These are phyloP conservation scores for Acleris sparsana DNA, from an alignment of 2,888 invertebrate genomes.

Conservation along the genomic window DNA sequence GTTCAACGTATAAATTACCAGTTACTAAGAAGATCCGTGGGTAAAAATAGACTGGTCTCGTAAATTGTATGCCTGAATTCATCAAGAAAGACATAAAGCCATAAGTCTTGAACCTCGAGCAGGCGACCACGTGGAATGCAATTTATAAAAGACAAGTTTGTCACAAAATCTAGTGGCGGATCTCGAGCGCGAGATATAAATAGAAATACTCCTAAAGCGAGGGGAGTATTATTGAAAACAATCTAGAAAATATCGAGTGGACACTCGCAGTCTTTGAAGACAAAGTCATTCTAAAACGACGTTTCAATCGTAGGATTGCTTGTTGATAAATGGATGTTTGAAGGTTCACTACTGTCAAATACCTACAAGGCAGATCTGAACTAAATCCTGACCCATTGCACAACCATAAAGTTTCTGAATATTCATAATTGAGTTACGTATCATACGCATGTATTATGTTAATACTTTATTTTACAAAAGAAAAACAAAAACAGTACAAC, in stretches of 20 bases:
- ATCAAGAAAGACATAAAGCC: slow-evolving; percentile 67
- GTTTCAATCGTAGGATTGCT: not conserved
- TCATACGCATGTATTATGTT: too few relatives aligned
- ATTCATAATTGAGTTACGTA: too few relatives aligned
- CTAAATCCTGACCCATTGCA: too few relatives aligned
- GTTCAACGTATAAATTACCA: slow-evolving; percentile 17
- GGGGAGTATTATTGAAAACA: slow-evolving; percentile 42
- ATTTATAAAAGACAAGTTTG: slow-evolving; percentile 71
- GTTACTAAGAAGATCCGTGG: slow-evolving; percentile 21
- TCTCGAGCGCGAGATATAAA: slow-evolving; percentile 51
- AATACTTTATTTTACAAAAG: too few relatives aligned
- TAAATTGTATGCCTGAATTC: slow-evolving; percentile 58
- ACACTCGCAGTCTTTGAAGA: slow-evolving; percentile 10
- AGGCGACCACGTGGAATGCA: slow-evolving; percentile 67
- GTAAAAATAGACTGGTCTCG: slow-evolving; percentile 33
- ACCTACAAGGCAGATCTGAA: rapidly evolving
- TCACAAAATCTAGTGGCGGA: slow-evolving; percentile 67
- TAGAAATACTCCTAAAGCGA: slow-evolving; percentile 19
- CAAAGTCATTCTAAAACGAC: not conserved
- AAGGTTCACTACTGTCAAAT: too few relatives aligned
- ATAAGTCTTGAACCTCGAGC: slow-evolving; percentile 64
- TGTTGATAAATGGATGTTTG: too few relatives aligned
- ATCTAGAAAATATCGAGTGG: slow-evolving; percentile 31
- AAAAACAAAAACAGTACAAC: too few relatives aligned
- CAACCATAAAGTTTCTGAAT: too few relatives aligned